Base-by-base conservation (phyloP, 2,888 invertebrate genomes). In the Drosophila engyochracea region DNA sequence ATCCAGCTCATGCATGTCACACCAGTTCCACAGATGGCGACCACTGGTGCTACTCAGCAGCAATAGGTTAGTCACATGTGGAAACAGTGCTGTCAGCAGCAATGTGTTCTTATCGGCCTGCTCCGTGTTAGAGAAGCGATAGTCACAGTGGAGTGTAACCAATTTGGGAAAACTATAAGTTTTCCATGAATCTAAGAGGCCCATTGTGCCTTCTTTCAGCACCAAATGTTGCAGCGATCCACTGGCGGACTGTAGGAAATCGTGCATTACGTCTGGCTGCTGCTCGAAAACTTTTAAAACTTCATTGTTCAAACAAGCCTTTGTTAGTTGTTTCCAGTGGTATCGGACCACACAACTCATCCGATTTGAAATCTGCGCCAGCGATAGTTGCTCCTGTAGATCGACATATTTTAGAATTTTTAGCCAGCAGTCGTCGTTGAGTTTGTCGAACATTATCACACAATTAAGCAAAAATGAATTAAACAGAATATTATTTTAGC, bases 401-500 rank as follows among this genome's bases (percentile, higher is more conserved):
- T 70, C 39, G 6, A 85, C 37, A 61, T 65, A 76, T 19, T 62
- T 22, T 0, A 89, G 64, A 19, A 89, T 77, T 16, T 68, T 12
- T 1, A 81, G 53, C 74, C 76, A 82, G 33, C 86, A 73, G 39
- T 90, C 81, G 31, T 82, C 76, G 53, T 86, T 85, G 1, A 89
- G 70, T 33, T 44, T 57, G 14, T 71, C 52, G 31, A 71, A 54
- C 79, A 81, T 79, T 58, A 3, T 33, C 14, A 41, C 30, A 31
- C 44, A 35, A 51, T 16, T 47, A 7, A 28, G 28, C 16, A n/a
- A 47, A 14, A 47, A 0, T 14, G 1, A 53, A 31, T 31, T 30
- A 19, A 2, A 14, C 7, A 30, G 0, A 3, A 25, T 39, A 59
- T 31, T 28, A 19, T n/a, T 19, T n/a, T 25, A 64, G 9, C 14